Evolutionary conservation across 2,888 invertebrate species (phyloP), one percentile per base, ranked within the genome.

Genomic region (Meandrusa payeni): DNA sequence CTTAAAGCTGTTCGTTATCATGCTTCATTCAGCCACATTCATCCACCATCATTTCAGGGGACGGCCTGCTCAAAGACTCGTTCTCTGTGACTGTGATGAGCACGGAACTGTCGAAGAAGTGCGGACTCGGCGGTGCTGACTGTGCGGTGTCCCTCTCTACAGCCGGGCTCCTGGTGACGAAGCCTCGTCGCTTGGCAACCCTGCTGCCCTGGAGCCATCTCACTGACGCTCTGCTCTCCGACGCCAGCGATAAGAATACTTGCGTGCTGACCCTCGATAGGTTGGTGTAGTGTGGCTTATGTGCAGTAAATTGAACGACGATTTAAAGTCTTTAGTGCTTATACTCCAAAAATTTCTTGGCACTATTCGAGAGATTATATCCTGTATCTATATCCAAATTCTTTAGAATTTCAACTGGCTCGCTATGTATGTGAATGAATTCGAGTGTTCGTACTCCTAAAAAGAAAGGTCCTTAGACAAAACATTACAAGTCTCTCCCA

Each of bases 261-360:
- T 91, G 92, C 61, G 85, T 91, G 19, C 77, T 93, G 51, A 89
- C 88, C 57, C 86, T 93, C n/a, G 89, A 90, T 80, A 89, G 90
- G 91, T 91, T 69, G 51, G 86, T 81, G 51, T 9, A 15, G 11
- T 17, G 5, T 10, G 34, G 20, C 32, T 38, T 49, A n/a, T n/a
- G n/a, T n/a, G n/a, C n/a, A n/a, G n/a, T n/a, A n/a, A n/a, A n/a
- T n/a, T n/a, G n/a, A n/a, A n/a, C n/a, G n/a, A n/a, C n/a, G n/a
- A n/a, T n/a, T n/a, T n/a, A n/a, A n/a, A n/a, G n/a, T n/a, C n/a
- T n/a, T n/a, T n/a, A n/a, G n/a, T n/a, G n/a, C n/a, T n/a, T n/a
- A n/a, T n/a, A n/a, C n/a, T n/a, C n/a, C n/a, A n/a, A n/a, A n/a
- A n/a, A n/a, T n/a, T n/a, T n/a, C n/a, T n/a, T n/a, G n/a, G n/a